A percentile compares a stretch with the other conserved stretches of the same genome.
These are phyloP conservation scores for Rhodeus uyekii DNA, from an alignment of 2,797 vertebrate species.

Conservation along the genomic window DNA sequence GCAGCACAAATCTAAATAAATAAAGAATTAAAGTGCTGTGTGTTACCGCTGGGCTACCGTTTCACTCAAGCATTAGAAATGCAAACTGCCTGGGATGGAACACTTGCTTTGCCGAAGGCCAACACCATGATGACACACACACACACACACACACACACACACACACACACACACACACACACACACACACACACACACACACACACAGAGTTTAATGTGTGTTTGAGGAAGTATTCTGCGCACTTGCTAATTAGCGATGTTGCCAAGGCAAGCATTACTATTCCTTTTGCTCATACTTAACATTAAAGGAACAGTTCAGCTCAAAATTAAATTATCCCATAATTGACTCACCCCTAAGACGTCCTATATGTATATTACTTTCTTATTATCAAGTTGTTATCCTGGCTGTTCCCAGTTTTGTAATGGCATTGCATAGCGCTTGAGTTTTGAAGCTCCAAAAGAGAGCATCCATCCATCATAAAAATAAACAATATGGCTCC, in stretches of 20 bases:
- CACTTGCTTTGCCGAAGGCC: slow-evolving; percentile 75
- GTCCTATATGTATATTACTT: neutral
- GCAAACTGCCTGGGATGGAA: slow-evolving; percentile 74
- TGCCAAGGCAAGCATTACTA: neutral
- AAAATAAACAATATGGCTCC: too few relatives aligned
- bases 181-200: slow-evolving; percentile 42
- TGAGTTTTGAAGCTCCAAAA: too few relatives aligned
- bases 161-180: slow-evolving; percentile 58
- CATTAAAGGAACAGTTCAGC: neutral
- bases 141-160: slow-evolving; percentile 47
- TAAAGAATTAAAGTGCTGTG: slow-evolving; percentile 78
- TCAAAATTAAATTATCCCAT: neutral
- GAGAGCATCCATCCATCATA: too few relatives aligned
- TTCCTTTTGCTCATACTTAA: neutral
- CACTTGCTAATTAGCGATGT: neutral
- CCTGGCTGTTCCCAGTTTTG: too few relatives aligned
- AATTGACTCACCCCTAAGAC: neutral
- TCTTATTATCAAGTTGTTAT: too few relatives aligned
- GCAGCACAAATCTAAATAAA: slow-evolving; percentile 78
- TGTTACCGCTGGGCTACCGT: slow-evolving; percentile 76
- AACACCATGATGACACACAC: slow-evolving; percentile 64
- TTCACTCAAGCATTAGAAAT: slow-evolving; percentile 81
- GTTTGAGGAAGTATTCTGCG: neutral
- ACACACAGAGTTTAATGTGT: slow-evolving; percentile 51
- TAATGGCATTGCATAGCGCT: too few relatives aligned